Evolutionary conservation across 1,140 invertebrate genomes (phyloP).

Genomic region (Drosophila albomicans): DNA sequence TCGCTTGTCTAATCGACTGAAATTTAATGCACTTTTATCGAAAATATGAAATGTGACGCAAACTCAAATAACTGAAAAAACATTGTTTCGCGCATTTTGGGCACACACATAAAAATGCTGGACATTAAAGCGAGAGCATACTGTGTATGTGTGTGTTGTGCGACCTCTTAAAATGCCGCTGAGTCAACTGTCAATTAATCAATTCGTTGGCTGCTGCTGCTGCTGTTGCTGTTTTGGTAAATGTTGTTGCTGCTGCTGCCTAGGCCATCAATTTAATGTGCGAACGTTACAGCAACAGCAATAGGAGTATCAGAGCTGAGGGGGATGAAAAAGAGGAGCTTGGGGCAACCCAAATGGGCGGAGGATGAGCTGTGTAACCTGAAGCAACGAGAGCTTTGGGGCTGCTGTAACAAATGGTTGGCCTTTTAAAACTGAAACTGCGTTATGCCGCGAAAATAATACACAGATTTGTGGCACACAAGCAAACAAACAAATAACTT

Average conservation of each 20-base stretch:
- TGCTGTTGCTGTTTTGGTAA: conserved; percentile 15
- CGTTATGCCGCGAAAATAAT: conserved; percentile 61
- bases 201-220: conserved; percentile 48
- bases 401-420: conserved; percentile 68
- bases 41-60: conserved; percentile 48
- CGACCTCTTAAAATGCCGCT: conserved; percentile 47
- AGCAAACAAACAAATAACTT: not conserved
- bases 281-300: conserved; percentile 44
- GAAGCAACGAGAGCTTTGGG: conserved; percentile 25
- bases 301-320: not conserved
- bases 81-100: conserved; percentile 34
- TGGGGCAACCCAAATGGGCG: not conserved
- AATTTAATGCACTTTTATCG: conserved; percentile 70
- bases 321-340: too few relatives aligned
- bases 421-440: conserved; percentile 68
- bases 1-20: conserved; percentile 64
- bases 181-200: conserved; percentile 80
- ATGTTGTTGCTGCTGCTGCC: conserved; percentile 23
- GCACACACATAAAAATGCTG: conserved; percentile 42
- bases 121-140: conserved; percentile 12
- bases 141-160: not conserved
- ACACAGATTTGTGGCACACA: conserved; percentile 59
- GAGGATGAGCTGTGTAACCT: conserved; percentile 11
- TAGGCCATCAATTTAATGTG: conserved; percentile 67
- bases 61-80: conserved; percentile 41